Base-by-base conservation (phyloP, 2,797 vertebrate species). In the Varecia variegata region DNA sequence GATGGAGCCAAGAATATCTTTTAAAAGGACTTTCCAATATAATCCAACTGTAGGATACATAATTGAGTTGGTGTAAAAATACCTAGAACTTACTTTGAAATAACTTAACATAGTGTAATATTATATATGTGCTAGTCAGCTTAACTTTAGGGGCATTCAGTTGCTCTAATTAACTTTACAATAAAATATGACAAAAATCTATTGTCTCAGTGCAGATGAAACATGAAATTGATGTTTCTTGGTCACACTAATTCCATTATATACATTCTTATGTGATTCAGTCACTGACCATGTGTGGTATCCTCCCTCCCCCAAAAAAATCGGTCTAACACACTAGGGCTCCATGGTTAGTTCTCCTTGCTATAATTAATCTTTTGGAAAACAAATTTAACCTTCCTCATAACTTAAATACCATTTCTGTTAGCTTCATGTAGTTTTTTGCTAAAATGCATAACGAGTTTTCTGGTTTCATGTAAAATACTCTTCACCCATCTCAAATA, bases 321-420 rank as follows among this genome's bases (percentile, higher is more conserved):
- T 85, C 67, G 74, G 47, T 94, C 60, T 15, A 76, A 85, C 14
- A 94, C 14, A 25, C 30, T 4, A 88, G 12, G 12, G 38, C 58
- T 56, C 23, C 35, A 2, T 7, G 54, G 25, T 79, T 92, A 88
- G n/a, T 65, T 93, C 38, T 88, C 40, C 89, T 76, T 93, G 50
- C 30, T 76, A 47, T 70, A 89, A 89, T 83, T 76, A 93, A 65
- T 93, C 92, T 91, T 88, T 62, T 83, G 27, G 43, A 93, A 97
- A 93, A 77, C 60, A 93, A 94, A 94, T 32, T 82, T 83, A 94
- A 89, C 35, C n/a, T 95, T 82, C 54, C 30, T 79, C 3, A 62
- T 91, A 85, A 85, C 40, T 89, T 45, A 84, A 87, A 62, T 76
- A 90, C 18, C 23, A 52, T 32, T 85, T 85, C 40, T 92, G 21